Evolutionary conservation across 2,888 invertebrate genomes (phyloP).

Genomic region (Microplitis manilae): DNA sequence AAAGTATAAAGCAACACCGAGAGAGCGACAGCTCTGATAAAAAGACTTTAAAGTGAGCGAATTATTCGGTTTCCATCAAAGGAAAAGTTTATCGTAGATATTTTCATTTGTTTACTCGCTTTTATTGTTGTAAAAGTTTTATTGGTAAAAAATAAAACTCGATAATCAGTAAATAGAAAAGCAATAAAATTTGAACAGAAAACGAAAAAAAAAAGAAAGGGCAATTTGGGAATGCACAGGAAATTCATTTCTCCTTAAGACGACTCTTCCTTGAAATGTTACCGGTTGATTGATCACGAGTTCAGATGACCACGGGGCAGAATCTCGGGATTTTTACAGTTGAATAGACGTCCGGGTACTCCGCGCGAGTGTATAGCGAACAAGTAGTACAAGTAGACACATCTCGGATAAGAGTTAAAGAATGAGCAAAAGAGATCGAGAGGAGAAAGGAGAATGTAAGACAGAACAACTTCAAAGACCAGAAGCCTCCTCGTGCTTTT

Average conservation of each 20-base stretch:
- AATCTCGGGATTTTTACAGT: constrained; percentile 34
- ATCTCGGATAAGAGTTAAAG: constrained; percentile 22
- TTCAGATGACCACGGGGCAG: constrained; percentile 28
- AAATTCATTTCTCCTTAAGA: constrained; percentile 34
- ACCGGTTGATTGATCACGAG: constrained; percentile 34
- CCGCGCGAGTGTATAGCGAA: constrained; percentile 15
- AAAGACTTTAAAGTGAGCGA: too few species aligned
- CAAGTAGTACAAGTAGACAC: constrained; percentile 18
- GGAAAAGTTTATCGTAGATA: background rate
- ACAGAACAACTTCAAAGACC: background rate
- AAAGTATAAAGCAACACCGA: too few species aligned
- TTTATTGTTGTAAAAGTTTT: background rate
- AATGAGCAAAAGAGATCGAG: constrained; percentile 17
- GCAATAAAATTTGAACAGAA: background rate
- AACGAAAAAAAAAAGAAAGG: background rate
- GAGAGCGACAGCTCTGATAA: too few species aligned
- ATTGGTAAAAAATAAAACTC: background rate
- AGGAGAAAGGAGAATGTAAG: background rate
- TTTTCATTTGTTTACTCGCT: background rate
- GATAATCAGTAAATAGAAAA: background rate
- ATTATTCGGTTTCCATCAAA: background rate
- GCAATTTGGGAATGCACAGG: constrained; percentile 24
- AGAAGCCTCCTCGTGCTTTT: constrained; percentile 1
- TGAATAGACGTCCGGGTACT: constrained; percentile 29
- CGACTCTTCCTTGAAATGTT: constrained; percentile 32